Evolutionary conservation across 2,888 invertebrate genomes (phyloP).

Genomic region (Polylopha cassiicola): DNA sequence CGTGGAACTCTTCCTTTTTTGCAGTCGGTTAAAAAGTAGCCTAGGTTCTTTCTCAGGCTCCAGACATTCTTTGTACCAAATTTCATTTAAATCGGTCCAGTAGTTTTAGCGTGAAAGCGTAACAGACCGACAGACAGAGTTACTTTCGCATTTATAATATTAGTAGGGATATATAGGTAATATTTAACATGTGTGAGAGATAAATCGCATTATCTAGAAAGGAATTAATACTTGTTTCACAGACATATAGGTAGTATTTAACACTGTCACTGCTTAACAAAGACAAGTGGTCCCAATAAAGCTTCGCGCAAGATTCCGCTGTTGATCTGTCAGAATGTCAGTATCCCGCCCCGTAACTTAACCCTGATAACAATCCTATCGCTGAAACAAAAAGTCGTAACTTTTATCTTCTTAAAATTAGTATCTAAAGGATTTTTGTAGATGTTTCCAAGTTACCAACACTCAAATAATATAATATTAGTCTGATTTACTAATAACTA

Average conservation of each 20-base stretch:
- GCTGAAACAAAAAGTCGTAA: not conserved
- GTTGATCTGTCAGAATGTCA: slow-evolving; percentile 6
- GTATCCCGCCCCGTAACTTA: not conserved
- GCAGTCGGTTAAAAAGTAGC: too few relatives aligned
- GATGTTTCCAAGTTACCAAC: too few relatives aligned
- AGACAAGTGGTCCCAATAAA: slow-evolving; percentile 27
- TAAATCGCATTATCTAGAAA: slow-evolving; percentile 18
- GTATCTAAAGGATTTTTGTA: too few relatives aligned
- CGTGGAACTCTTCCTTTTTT: too few relatives aligned
- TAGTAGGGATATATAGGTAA: slow-evolving; percentile 4
- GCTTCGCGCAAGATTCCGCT: slow-evolving; percentile 12
- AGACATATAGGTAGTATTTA: slow-evolving; percentile 20
- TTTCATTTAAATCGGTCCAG: too few relatives aligned
- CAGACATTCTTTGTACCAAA: too few relatives aligned
- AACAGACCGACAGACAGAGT: not conserved
- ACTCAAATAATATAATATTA: too few relatives aligned
- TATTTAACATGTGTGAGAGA: not conserved
- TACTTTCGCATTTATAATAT: slow-evolving; percentile 3
- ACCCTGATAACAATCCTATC: not conserved
- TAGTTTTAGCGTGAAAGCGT: too few relatives aligned
- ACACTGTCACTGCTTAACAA: slow-evolving; percentile 29
- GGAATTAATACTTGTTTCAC: slow-evolving; percentile 18
- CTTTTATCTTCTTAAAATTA: too few relatives aligned
- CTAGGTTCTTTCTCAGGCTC: too few relatives aligned
- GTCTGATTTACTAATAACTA: too few relatives aligned